Percentiles rank a stretch among this genome's conserved stretches.
Evolutionary conservation across 2,888 invertebrate genomes (phyloP).

Genomic region (Graphium colonna): DNA sequence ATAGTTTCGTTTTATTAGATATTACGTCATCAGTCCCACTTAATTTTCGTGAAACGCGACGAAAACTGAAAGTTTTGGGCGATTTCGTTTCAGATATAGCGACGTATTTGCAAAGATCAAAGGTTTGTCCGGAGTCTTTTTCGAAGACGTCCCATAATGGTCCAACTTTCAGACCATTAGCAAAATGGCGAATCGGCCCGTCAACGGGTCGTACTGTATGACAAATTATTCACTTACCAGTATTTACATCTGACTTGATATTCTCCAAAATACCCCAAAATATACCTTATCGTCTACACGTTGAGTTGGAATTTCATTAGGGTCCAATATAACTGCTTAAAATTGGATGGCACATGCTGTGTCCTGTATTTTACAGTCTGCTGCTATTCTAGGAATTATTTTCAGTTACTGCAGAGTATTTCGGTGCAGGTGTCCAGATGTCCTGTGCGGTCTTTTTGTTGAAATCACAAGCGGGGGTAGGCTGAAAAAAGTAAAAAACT

Average conservation of each 20-base stretch:
- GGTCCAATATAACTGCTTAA: conserved; percentile 34
- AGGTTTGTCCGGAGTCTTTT: conserved; percentile 39
- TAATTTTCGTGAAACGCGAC: neutral
- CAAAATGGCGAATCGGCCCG: conserved; percentile 60
- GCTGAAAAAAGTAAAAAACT: conserved; percentile 48
- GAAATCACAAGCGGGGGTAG: conserved; percentile 42
- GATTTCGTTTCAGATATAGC: conserved; percentile 3
- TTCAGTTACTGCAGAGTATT: conserved; percentile 66
- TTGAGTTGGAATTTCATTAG: conserved; percentile 33
- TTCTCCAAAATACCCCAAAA: conserved; percentile 7
- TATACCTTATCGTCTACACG: conserved; percentile 26
- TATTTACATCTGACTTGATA: conserved; percentile 30
- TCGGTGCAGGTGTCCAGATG: conserved; percentile 76
- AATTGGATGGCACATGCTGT: conserved; percentile 73
- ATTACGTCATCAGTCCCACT: neutral
- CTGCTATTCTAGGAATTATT: conserved; percentile 78
- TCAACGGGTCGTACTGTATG: conserved; percentile 66
- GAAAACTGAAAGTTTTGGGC: neutral
- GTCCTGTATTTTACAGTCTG: conserved; percentile 75
- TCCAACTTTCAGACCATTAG: conserved; percentile 58
- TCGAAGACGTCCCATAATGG: conserved; percentile 41
- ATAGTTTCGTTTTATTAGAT: neutral
- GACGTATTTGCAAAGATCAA: conserved; percentile 23
- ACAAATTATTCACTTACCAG: conserved; percentile 66
- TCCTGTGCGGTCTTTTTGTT: conserved; percentile 50